These are phyloP conservation scores for Hippocampus zosterae DNA, from an alignment of 2,113 vertebrate species.

Conservation along the genomic window DNA sequence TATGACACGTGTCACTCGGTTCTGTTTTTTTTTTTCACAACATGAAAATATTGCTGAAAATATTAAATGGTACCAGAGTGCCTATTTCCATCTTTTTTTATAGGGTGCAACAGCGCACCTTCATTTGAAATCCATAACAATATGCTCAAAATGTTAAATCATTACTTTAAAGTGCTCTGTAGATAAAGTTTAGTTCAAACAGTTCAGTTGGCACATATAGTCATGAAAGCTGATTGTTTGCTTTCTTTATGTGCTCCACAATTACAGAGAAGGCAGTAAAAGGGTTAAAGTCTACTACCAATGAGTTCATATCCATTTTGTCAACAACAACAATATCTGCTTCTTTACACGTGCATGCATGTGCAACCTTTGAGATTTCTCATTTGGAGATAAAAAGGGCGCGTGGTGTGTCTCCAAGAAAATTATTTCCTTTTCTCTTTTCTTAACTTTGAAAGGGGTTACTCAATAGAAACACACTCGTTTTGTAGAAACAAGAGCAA, in stretches of 20 bases:
- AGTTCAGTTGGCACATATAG: neutral
- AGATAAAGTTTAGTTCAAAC: too few relatives aligned
- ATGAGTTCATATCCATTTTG: constrained; percentile 3
- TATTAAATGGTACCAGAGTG: too few relatives aligned
- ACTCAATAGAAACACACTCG: neutral
- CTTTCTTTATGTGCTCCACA: neutral
- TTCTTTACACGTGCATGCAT: constrained; percentile 15
- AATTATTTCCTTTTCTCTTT: constrained; percentile 3
- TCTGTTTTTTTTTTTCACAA: too few relatives aligned
- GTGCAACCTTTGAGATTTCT: constrained; percentile 58
- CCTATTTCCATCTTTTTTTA: too few relatives aligned
- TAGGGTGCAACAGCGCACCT: too few relatives aligned
- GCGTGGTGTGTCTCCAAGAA: neutral
- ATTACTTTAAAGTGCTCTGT: neutral
- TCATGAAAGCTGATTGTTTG: too few relatives aligned
- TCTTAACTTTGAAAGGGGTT: neutral
- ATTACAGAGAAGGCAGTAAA: neutral
- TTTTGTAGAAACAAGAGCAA: neutral
- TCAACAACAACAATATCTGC: constrained; percentile 3
- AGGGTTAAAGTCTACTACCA: neutral
- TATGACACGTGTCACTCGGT: too few relatives aligned
- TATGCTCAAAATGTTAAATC: neutral
- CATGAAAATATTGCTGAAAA: too few relatives aligned
- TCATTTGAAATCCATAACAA: neutral
- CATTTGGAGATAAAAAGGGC: constrained; percentile 43